phyloP scores from a whole-genome alignment of 2,888 invertebrate species.

The Drosophila planitibia region DNA sequence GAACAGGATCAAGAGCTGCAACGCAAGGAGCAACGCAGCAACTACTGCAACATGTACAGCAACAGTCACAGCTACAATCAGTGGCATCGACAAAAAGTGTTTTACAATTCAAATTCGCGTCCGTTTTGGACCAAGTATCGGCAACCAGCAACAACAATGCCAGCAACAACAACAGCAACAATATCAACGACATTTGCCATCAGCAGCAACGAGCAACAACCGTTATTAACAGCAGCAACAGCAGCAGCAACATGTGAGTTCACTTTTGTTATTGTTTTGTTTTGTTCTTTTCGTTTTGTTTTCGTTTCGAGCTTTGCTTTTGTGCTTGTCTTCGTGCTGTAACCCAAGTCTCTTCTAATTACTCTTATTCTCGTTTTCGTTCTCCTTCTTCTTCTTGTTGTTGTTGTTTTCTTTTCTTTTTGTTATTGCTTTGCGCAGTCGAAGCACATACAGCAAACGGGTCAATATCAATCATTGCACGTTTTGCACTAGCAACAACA shows the following conservation, averaged over 20 bases:
- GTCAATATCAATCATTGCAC: constrained; percentile 43
- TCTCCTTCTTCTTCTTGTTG: constrained; percentile 12
- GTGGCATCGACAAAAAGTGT: constrained; percentile 49
- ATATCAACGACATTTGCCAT: constrained; percentile 14
- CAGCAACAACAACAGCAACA: constrained; percentile 12
- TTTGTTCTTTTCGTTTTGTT: constrained; percentile 23
- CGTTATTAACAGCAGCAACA: constrained; percentile 1
- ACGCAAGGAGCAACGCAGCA: constrained; percentile 46
- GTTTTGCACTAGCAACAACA: constrained; percentile 34
- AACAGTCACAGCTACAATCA: constrained; percentile 3
- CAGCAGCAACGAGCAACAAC: constrained; percentile 18
- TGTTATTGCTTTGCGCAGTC: constrained; percentile 2
- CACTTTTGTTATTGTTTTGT: constrained; percentile 42
- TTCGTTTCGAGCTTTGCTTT: constrained; percentile 28
- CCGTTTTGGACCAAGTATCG: constrained; percentile 25
- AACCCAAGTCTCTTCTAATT: not conserved
- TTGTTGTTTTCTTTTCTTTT: constrained; percentile 18
- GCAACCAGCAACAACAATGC: constrained; percentile 13
- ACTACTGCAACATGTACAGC: not conserved
- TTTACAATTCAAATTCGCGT: constrained; percentile 55
- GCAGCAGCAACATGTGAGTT: constrained; percentile 55
- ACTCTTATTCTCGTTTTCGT: constrained; percentile 12
- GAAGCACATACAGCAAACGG: constrained; percentile 9
- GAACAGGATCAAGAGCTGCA: constrained; percentile 50
- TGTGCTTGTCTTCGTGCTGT: constrained; percentile 20